A percentile compares a stretch with the other conserved stretches of the same genome.
Conservation (phyloP, 2,113 vertebrate species). For the Trematocara stigmaticum region DNA sequence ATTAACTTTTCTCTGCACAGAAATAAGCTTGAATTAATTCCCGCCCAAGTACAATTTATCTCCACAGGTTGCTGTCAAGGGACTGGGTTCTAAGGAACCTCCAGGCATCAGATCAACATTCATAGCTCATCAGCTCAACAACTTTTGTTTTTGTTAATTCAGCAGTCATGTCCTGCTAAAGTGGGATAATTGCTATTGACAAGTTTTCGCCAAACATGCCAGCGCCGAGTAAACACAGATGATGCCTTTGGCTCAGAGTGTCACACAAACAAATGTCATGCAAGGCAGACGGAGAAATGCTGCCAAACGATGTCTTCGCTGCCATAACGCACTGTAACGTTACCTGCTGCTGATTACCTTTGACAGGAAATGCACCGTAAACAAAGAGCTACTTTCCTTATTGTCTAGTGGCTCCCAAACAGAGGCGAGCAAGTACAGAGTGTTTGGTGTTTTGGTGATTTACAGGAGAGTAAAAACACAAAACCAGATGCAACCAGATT, state of each 20-base stretch:
- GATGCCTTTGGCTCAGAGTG: constrained; percentile 51
- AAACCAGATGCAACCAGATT: background rate
- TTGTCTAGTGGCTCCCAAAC: background rate
- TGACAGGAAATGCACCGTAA: background rate
- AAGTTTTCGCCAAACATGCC: constrained; percentile 63
- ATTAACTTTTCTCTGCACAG: constrained; percentile 12
- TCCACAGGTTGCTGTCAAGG: constrained; percentile 30
- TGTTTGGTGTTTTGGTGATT: background rate
- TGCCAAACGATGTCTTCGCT: background rate
- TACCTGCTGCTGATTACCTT: constrained; percentile 1
- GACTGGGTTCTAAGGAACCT: constrained; percentile 29
- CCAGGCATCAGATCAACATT: constrained; percentile 53
- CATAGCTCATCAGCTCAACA: constrained; percentile 47
- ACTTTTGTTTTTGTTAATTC: constrained; percentile 58
- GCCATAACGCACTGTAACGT: background rate
- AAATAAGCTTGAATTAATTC: constrained; percentile 45
- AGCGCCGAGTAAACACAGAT: constrained; percentile 55
- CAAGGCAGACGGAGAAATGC: background rate
- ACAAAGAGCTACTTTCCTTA: background rate
- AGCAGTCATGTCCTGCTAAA: constrained; percentile 44
- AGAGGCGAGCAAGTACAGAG: background rate
- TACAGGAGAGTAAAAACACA: background rate
- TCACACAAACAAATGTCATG: constrained; percentile 56
- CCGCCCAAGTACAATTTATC: constrained; percentile 41
- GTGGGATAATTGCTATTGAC: constrained; percentile 63